Evolutionary conservation across 2,888 invertebrate genomes (phyloP), one percentile per base, ranked within the genome.

Genomic region (Andrena dorsata): DNA sequence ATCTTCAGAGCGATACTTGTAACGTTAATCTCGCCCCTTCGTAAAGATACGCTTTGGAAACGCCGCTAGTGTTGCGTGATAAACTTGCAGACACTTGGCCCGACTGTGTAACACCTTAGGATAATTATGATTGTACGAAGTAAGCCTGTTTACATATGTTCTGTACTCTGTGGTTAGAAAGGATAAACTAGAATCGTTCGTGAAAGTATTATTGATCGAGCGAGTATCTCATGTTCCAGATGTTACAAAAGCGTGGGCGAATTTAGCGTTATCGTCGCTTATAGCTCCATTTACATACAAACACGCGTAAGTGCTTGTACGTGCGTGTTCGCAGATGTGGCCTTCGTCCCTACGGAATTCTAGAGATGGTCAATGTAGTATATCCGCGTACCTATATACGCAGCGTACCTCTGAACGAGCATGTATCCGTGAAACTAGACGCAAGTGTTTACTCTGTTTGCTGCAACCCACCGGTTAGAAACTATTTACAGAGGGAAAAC

Each of bases 221-320:
- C 35, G 60, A 28, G 63, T 47, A 78, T 73, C 75, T 74, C 75
- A 41, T 30, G 63, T 76, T 86, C 76, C 49, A 74, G 61, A 74
- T 74, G 81, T 81, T 84, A 69, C 60, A 32, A 56, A 64, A 65
- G 66, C 75, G 75, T 53, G 49, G 60, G 75, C 58, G 74, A 84
- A 80, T 76, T 86, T 83, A 74, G 61, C 72, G 68, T 76, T 82
- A 84, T 63, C 81, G 65, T 51, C 81, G 84, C 72, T 86, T 86
- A 74, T 73, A 81, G 74, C 74, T 81, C 76, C 74, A 84, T 78
- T 87, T 79, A 76, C 85, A 76, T 76, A 77, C 81, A 85, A 78
- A 83, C 76, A 79, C 81, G 83, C 80, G 76, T 78, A 82, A 84
- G 72, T 79, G 86, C 76, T 75, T 72, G 81, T 81, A 82, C 80